Evolutionary conservation across 2,113 vertebrate genomes (phyloP).

Genomic region (Gasterosteus nipponicus): DNA sequence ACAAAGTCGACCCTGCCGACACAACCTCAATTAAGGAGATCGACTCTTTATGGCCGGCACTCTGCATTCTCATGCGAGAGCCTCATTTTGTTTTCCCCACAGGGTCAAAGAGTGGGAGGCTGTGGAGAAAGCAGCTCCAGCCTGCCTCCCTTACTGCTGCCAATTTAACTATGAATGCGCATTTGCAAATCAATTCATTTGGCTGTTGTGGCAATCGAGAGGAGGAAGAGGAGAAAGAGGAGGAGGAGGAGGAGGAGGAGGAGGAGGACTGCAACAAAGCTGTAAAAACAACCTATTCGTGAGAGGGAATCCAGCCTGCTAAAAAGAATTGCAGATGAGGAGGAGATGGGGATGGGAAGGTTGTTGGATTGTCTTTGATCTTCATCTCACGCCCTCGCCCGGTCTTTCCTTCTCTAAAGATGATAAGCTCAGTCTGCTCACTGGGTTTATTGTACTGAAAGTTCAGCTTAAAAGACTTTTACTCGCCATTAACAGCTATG

Average conservation of each 20-base stretch:
- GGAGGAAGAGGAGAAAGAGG: conserved; percentile 28
- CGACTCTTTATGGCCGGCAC: conserved; percentile 64
- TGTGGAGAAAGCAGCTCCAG: conserved; percentile 54
- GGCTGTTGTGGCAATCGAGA: conserved; percentile 55
- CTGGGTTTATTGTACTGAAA: conserved; percentile 30
- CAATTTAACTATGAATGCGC: conserved; percentile 77
- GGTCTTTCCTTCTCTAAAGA: conserved; percentile 21
- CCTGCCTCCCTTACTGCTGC: conserved; percentile 46
- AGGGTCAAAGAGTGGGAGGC: conserved; percentile 70
- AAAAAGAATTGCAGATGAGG: conserved; percentile 74
- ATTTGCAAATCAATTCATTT: conserved; percentile 83
- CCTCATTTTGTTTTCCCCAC: conserved; percentile 71
- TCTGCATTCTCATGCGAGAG: conserved; percentile 79
- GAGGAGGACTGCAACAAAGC: conserved; percentile 33
- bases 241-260: neutral
- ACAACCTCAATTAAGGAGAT: conserved; percentile 64
- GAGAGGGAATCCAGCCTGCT: conserved; percentile 21
- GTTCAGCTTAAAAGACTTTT: conserved; percentile 42
- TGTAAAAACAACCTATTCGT: conserved; percentile 74
- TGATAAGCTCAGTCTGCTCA: conserved; percentile 29
- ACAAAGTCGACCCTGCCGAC: conserved; percentile 60
- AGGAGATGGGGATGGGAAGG: conserved; percentile 46
- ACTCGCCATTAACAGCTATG: conserved; percentile 16
- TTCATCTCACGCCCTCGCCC: neutral
- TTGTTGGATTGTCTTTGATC: conserved; percentile 46